Evolutionary conservation across 2,888 invertebrate genomes (phyloP).

Genomic region (Eumerus sabulonum): DNA sequence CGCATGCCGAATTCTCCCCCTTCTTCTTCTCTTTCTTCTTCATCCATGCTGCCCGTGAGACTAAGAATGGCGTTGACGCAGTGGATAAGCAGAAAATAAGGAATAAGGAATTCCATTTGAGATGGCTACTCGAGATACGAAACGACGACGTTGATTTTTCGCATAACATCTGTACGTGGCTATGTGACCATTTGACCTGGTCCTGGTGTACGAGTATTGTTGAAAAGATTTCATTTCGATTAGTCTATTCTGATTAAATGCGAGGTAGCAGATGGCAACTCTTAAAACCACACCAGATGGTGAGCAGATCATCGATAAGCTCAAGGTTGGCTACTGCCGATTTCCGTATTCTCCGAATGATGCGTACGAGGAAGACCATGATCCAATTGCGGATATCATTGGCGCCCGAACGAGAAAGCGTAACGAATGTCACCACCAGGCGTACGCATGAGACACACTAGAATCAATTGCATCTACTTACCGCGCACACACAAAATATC

Average conservation of each 20-base stretch:
- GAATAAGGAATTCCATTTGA: slow-evolving; percentile 31
- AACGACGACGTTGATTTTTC: slow-evolving; percentile 27
- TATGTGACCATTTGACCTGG: slow-evolving; percentile 57
- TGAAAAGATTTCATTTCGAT: slow-evolving; percentile 58
- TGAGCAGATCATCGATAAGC: slow-evolving; percentile 7
- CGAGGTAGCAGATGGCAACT: slow-evolving; percentile 21
- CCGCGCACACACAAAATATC: slow-evolving; percentile 40
- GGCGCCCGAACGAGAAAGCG: slow-evolving; percentile 55
- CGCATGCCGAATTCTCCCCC: slow-evolving; percentile 2
- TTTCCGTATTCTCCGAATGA: too few relatives aligned
- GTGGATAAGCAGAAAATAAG: slow-evolving; percentile 19
- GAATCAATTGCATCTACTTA: slow-evolving; percentile 28
- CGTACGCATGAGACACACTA: slow-evolving; percentile 1
- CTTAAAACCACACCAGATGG: slow-evolving; percentile 33
- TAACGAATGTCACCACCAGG: slow-evolving; percentile 58
- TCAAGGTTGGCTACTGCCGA: background rate
- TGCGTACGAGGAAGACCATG: slow-evolving; percentile 45
- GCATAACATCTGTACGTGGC: slow-evolving; percentile 51
- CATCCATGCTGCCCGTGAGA: background rate
- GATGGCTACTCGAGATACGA: slow-evolving; percentile 50
- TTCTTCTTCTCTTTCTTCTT: too few relatives aligned
- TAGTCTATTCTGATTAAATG: slow-evolving; percentile 19
- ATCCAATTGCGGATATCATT: slow-evolving; percentile 36
- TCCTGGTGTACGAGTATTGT: slow-evolving; percentile 29
- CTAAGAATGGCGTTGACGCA: slow-evolving; percentile 33